Evolutionary conservation across 2,113 vertebrate species (phyloP).

Genomic region (Mesitornis unicolor): DNA sequence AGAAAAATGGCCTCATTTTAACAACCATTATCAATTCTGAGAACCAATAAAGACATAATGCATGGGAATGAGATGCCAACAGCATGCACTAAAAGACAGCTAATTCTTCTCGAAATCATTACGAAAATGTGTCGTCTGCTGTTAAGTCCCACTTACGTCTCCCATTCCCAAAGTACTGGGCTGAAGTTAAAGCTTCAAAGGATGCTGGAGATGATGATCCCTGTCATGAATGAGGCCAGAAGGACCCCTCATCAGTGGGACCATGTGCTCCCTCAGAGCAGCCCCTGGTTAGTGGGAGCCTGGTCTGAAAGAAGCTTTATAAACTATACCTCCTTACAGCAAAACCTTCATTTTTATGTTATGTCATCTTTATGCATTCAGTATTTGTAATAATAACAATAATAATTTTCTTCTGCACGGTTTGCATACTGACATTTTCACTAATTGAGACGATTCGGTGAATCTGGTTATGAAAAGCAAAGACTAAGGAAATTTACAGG

Average conservation of each 20-base stretch:
- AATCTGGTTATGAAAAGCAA: not conserved
- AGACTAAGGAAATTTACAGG: not conserved
- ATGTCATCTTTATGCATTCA: no score
- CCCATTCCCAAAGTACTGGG: not conserved
- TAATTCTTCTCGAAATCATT: not conserved
- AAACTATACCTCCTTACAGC: not conserved
- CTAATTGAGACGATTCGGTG: not conserved
- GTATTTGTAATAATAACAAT: not conserved
- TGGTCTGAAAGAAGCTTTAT: not conserved
- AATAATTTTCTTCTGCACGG: not conserved
- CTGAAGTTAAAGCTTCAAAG: not conserved
- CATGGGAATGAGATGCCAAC: not conserved
- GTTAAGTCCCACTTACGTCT: not conserved
- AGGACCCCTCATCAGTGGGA: not conserved
- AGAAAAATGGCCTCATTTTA: not conserved
- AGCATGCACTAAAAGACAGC: not conserved
- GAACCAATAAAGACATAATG: not conserved
- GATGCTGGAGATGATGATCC: not conserved
- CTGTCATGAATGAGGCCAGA: not conserved
- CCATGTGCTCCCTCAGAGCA: accelerated
- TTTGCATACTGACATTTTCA: not conserved
- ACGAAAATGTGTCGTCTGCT: not conserved
- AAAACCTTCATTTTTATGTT: not conserved
- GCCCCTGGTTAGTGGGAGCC: accelerated
- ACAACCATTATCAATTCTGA: not conserved